Percentiles rank a stretch among this genome's conserved stretches.
phyloP scores from a whole-genome alignment of 2,113 vertebrate species.

The Menura novaehollandiae region DNA sequence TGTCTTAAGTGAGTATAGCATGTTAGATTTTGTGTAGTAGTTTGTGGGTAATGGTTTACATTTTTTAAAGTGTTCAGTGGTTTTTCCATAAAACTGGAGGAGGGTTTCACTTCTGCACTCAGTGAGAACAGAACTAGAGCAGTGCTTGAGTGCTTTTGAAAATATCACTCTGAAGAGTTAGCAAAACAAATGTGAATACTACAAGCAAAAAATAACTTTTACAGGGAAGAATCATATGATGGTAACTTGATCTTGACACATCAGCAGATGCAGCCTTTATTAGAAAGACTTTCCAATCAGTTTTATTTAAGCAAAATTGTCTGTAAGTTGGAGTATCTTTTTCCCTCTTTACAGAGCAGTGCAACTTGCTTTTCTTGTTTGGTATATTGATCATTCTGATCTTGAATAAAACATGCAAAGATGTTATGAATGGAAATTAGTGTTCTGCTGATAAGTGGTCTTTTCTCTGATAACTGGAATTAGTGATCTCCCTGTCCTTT shows the following conservation, averaged over 20 bases:
- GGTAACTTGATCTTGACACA: neutral
- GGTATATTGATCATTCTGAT: neutral
- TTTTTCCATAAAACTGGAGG: neutral
- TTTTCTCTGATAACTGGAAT: neutral
- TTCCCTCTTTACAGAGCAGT: neutral
- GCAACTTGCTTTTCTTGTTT: neutral
- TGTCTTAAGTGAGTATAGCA: neutral
- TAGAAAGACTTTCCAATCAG: neutral
- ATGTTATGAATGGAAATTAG: neutral
- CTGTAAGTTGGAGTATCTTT: neutral
- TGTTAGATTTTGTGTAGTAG: conserved; percentile 16
- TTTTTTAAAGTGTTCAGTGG: conserved; percentile 14
- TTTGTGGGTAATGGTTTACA: conserved; percentile 23
- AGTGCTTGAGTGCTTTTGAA: neutral
- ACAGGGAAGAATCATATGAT: neutral
- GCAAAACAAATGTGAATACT: neutral
- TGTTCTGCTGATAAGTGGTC: neutral
- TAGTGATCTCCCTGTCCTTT: neutral
- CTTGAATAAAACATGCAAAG: neutral
- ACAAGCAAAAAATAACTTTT: neutral
- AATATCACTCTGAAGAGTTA: neutral
- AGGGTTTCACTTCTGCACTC: neutral
- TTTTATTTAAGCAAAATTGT: neutral
- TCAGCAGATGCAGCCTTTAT: neutral
- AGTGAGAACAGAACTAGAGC: neutral